phyloP scores from a whole-genome alignment of 2,888 invertebrate genomes.

The Apotomis turbidana region DNA sequence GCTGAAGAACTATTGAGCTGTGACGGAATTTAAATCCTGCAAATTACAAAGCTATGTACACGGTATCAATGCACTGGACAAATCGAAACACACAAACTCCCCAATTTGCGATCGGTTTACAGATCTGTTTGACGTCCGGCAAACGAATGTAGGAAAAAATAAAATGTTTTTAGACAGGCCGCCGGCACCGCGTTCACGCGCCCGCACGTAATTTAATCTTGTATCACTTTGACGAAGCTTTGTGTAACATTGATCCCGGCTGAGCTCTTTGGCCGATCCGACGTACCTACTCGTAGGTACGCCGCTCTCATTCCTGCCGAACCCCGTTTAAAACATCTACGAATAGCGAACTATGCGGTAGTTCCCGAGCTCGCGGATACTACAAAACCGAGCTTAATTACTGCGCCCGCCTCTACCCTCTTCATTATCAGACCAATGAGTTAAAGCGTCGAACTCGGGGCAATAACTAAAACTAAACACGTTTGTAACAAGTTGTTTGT shows the following conservation, averaged over 20 bases:
- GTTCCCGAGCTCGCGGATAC: constrained; percentile 43
- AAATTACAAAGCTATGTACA: constrained; percentile 13
- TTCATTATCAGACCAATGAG: constrained; percentile 80
- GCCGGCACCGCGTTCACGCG: constrained; percentile 55
- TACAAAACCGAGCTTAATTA: constrained; percentile 71
- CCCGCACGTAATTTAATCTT: constrained; percentile 72
- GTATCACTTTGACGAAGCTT: constrained; percentile 71
- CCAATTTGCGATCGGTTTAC: constrained; percentile 72
- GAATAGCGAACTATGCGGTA: constrained; percentile 36
- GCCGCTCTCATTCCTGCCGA: constrained; percentile 34
- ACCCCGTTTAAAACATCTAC: constrained; percentile 27
- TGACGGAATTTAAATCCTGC: constrained; percentile 15
- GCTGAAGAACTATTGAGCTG: constrained; percentile 10
- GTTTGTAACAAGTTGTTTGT: constrained; percentile 84
- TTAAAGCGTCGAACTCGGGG: constrained; percentile 79
- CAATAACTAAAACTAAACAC: constrained; percentile 83
- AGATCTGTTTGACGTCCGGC: constrained; percentile 73
- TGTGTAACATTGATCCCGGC: constrained; percentile 56
- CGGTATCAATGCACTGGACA: constrained; percentile 46
- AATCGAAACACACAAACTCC: constrained; percentile 63
- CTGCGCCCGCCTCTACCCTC: constrained; percentile 65
- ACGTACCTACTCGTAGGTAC: constrained; percentile 45
- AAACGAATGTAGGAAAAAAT: constrained; percentile 67
- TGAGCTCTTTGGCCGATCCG: constrained; percentile 49
- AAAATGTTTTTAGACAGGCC: constrained; percentile 57